A percentile compares a stretch with the other conserved stretches of the same genome.
Evolutionary conservation across 2,888 invertebrate species (phyloP).

Genomic region (Cecidostiba fungosa): DNA sequence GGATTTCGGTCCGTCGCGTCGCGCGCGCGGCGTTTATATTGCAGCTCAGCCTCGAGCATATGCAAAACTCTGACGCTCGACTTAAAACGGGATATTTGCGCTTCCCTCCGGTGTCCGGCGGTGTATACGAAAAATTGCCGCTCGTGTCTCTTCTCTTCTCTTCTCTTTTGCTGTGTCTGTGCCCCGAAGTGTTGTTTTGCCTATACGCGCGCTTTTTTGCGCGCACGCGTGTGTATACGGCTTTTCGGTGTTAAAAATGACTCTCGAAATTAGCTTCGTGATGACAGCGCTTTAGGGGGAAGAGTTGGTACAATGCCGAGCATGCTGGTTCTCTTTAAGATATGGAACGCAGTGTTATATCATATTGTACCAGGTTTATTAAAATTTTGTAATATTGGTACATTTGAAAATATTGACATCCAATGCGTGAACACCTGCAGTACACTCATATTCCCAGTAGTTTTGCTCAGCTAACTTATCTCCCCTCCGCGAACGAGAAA

Average conservation of each 20-base stretch:
- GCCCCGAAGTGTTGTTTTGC: not conserved
- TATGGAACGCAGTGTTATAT: conserved; percentile 25
- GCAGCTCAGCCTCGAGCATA: conserved; percentile 70
- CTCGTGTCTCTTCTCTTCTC: conserved; percentile 18
- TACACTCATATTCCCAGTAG: too few relatives aligned
- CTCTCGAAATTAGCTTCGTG: conserved; percentile 7
- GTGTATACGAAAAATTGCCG: not conserved
- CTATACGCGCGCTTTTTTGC: not conserved
- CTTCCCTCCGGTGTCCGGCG: conserved; percentile 59
- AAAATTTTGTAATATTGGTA: too few relatives aligned
- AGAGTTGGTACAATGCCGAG: not conserved
- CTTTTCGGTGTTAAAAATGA: conserved; percentile 4
- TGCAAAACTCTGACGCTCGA: conserved; percentile 71
- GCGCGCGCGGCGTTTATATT: conserved; percentile 58
- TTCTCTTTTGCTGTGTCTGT: not conserved
- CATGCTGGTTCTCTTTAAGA: conserved; percentile 25
- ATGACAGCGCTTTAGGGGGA: not conserved
- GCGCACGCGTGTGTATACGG: too few relatives aligned
- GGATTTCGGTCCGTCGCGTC: not conserved
- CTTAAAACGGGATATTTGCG: conserved; percentile 79
- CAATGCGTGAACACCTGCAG: too few relatives aligned
- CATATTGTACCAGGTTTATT: not conserved
- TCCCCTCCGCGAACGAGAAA: not conserved
- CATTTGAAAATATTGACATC: too few relatives aligned
- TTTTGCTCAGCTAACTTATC: too few relatives aligned